Evolutionary conservation across 37 sponge, comb jelly and placozoan genomes (phyloP).

Genomic region (Corticium candelabrum): DNA sequence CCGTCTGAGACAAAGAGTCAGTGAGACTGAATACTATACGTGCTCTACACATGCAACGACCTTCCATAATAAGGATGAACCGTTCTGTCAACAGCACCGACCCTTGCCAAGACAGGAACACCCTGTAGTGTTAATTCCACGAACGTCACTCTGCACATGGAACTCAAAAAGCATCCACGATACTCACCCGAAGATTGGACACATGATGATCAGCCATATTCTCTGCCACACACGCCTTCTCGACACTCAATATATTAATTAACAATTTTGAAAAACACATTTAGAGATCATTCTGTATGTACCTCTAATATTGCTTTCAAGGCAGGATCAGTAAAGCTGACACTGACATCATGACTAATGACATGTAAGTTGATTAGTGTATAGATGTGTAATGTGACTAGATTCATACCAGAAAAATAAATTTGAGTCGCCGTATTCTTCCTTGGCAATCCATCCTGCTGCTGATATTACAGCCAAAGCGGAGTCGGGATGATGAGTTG

Average conservation of each 20-base stretch:
- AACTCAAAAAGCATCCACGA: not conserved
- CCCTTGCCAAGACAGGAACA: not conserved
- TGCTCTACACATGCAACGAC: not conserved
- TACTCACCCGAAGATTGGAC: not conserved
- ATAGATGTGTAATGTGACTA: not conserved
- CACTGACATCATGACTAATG: not conserved
- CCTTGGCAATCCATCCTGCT: slow-evolving; percentile 7
- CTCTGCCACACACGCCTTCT: not conserved
- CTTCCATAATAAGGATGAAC: slow-evolving; percentile 6
- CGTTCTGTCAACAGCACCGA: slow-evolving; percentile 11
- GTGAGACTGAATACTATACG: not conserved
- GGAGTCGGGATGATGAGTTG: slow-evolving; percentile 6
- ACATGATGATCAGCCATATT: not conserved
- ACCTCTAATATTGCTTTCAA: slow-evolving; percentile 3
- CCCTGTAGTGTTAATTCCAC: not conserved
- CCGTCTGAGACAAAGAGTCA: not conserved
- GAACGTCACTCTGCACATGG: not conserved
- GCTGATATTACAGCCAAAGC: not conserved
- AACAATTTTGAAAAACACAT: not conserved
- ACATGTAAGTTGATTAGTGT: not conserved
- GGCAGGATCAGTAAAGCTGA: not conserved
- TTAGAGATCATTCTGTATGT: not conserved
- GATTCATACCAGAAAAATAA: not conserved
- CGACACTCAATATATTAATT: too few relatives aligned
- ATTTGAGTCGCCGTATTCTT: slow-evolving; percentile 2